phyloP scores from a whole-genome alignment of 1,140 invertebrate species.

The Papilio dardanus region DNA sequence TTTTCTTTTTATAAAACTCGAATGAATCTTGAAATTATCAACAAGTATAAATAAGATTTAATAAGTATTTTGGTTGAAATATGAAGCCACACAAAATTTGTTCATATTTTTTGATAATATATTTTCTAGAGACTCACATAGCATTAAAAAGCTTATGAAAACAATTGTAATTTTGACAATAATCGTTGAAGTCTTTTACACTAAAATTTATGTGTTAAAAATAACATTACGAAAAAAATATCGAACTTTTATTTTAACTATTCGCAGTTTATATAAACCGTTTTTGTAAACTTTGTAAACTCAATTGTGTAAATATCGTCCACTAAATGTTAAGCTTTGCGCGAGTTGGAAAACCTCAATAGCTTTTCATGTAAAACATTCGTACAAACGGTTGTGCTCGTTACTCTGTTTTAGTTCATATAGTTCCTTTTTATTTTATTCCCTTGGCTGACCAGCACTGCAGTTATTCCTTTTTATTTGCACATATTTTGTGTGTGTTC shows the following conservation, averaged over 20 bases:
- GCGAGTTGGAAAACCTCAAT: neutral
- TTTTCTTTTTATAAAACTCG: no score
- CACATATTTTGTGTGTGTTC: neutral
- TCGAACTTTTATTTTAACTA: no score
- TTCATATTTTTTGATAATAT: no score
- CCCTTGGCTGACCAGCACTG: neutral
- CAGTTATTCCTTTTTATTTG: neutral
- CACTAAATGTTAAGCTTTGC: neutral
- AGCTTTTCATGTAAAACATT: neutral
- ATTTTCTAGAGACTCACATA: neutral
- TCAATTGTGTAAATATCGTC: neutral
- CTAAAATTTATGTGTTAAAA: neutral
- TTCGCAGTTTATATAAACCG: no score
- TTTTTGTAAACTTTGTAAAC: no score
- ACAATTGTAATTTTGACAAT: neutral
- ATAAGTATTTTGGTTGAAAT: no score
- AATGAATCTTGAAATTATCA: no score
- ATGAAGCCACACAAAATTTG: no score
- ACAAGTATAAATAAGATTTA: no score
- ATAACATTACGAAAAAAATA: neutral
- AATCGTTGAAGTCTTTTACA: slow-evolving; percentile 3
- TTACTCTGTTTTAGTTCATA: neutral
- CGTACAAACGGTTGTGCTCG: neutral
- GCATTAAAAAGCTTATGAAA: neutral
- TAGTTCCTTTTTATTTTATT: neutral